phyloP scores from a whole-genome alignment of 2,888 invertebrate genomes.

The Eurytoma californica region DNA sequence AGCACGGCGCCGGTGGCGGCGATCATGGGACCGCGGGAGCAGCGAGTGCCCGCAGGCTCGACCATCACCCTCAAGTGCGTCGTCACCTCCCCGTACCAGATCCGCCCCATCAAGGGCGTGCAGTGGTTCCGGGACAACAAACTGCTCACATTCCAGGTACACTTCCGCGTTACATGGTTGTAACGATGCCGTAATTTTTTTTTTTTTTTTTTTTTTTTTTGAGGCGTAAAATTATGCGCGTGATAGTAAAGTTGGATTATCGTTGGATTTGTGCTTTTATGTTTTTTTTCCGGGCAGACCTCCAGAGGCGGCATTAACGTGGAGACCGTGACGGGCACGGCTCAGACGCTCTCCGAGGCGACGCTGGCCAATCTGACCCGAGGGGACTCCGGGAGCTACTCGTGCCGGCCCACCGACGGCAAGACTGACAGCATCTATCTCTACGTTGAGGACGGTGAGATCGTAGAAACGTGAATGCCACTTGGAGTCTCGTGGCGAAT shows the following conservation, averaged over 20 bases:
- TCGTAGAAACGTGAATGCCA: background rate
- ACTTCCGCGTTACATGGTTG: background rate
- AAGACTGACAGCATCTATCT: constrained; percentile 79
- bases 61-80: constrained; percentile 78
- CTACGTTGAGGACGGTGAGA: constrained; percentile 80
- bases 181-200: too few species aligned
- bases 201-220: too few species aligned
- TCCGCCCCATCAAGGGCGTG: constrained; percentile 74
- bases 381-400: constrained; percentile 79
- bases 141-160: constrained; percentile 78
- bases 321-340: constrained; percentile 80
- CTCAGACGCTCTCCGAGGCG: constrained; percentile 78
- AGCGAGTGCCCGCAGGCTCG: constrained; percentile 77
- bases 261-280: background rate
- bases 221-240: background rate
- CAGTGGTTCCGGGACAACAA: constrained; percentile 79
- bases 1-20: constrained; percentile 75
- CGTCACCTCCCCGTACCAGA: constrained; percentile 74
- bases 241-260: background rate
- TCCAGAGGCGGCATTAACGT: constrained; percentile 79
- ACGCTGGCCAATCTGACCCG: constrained; percentile 79
- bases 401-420: constrained; percentile 80
- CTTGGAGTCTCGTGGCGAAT: too few species aligned
- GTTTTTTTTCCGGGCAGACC: constrained; percentile 65
- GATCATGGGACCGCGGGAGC: constrained; percentile 78